Conservation (phyloP, 2,797 vertebrate species). For the Euphonia xanthogaster region DNA sequence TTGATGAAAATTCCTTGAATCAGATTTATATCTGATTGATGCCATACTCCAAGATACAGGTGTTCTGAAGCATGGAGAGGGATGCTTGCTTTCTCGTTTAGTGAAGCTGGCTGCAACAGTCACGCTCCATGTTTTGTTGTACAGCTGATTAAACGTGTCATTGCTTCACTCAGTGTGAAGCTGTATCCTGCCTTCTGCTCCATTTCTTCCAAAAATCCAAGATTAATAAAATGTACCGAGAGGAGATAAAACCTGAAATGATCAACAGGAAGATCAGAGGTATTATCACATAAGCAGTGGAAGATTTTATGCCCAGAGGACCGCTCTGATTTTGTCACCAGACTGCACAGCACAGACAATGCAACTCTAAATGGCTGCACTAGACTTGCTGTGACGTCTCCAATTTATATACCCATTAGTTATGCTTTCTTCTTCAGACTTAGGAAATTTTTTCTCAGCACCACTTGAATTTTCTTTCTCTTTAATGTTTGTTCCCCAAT, state of each 20-base stretch:
- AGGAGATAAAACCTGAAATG: slow-evolving; percentile 18
- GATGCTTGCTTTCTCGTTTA: background rate
- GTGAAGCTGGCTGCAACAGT: background rate
- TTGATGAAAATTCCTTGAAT: background rate
- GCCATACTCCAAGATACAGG: no score
- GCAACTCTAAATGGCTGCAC: background rate
- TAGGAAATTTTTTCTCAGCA: background rate
- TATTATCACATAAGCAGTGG: background rate
- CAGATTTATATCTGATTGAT: background rate
- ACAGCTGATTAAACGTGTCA: background rate
- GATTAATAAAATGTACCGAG: background rate
- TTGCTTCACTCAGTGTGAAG: background rate
- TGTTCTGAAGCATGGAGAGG: background rate
- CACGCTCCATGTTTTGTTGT: background rate
- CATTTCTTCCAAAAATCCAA: background rate
- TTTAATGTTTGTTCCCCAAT: background rate
- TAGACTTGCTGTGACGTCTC: background rate
- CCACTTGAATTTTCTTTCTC: background rate
- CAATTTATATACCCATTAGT: background rate
- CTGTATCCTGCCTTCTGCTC: background rate
- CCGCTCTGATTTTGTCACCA: background rate
- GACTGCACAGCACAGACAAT: background rate
- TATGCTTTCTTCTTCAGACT: background rate
- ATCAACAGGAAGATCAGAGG: background rate
- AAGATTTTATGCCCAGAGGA: background rate